Evolutionary conservation across 2,113 vertebrate genomes (phyloP), one percentile per base, ranked within the genome.

Genomic region (Camelus bactrianus): DNA sequence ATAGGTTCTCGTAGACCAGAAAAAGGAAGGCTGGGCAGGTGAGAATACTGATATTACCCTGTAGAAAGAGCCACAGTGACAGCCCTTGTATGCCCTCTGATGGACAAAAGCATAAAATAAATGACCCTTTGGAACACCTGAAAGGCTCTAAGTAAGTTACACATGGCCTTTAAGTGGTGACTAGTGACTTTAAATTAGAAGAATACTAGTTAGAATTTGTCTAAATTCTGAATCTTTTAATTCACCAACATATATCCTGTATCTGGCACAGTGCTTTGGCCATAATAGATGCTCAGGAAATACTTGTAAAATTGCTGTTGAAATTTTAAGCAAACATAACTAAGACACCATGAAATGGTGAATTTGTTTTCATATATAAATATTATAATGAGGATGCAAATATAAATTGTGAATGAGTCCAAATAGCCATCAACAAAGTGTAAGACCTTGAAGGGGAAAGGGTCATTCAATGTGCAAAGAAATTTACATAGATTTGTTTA

Each of bases 341-440:
- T 20, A 24, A 35, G n/a, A 64, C 3, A 94, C 12, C 12, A 87
- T 2, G 76, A 67, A 89, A 69, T 46, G 1, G 17, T 89, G 0
- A 62, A 73, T 46, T 30, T 89, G 14, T 30, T 77, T 89, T 79
- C 42, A 91, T 58, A 69, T 64, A 54, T 70, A 89, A 93, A 13
- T 20, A 77, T 65, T 93, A 48, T 50, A 94, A 85, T 79, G 20
- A 92, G 65, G 5, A 30, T 50, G 46, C 64, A 92, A 95, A 70
- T 76, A 48, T 56, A 70, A 75, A 79, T 50, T 96, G 2, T 77
- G 24, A 95, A 30, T 88, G 3, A 64, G 7, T 81, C 20, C 28
- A 83, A 77, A 75, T 58, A 69, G 38, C 64, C 9, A 70, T 46
- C 28, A 86, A 69, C 14, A 46, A 89, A 86, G 14, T 58, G n/a